Conservation (phyloP, 2,113 vertebrate species). For the Aythya baeri region DNA sequence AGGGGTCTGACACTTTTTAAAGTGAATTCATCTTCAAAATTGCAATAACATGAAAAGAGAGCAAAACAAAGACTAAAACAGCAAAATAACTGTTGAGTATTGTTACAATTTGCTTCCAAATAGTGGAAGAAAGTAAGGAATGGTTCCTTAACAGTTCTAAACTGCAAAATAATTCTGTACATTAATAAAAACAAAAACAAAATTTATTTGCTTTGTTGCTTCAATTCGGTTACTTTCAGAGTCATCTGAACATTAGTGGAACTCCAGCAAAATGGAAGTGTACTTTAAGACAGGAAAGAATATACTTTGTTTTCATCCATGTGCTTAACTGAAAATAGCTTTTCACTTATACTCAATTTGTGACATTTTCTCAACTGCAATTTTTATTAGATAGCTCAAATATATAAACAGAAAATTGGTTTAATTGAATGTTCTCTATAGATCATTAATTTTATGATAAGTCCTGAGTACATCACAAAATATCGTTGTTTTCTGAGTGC, state of each 20-base stretch:
- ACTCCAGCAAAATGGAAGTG: not conserved
- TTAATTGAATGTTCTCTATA: not conserved
- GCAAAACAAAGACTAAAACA: not conserved
- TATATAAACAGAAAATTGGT: not conserved
- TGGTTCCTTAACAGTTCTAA: not conserved
- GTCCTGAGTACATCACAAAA: not conserved
- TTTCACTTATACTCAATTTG: not conserved
- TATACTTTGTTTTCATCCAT: not conserved
- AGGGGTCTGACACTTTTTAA: not conserved
- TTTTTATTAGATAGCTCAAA: not conserved
- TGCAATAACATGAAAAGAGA: not conserved
- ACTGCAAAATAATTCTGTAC: not conserved
- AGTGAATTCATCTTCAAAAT: not conserved
- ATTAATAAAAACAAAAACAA: not conserved
- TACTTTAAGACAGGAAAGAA: not conserved
- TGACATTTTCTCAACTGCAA: not conserved
- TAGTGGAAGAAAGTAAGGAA: not conserved
- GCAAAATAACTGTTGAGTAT: not conserved
- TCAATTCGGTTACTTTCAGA: not conserved
- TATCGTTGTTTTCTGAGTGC: not conserved
- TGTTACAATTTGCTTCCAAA: not conserved
- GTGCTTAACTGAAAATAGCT: not conserved
- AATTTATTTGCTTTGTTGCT: not conserved
- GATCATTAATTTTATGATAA: not conserved
- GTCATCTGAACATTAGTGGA: fast-evolving